phyloP scores from a whole-genome alignment of 2,797 vertebrate species.

The Otolemur crassicaudatus region DNA sequence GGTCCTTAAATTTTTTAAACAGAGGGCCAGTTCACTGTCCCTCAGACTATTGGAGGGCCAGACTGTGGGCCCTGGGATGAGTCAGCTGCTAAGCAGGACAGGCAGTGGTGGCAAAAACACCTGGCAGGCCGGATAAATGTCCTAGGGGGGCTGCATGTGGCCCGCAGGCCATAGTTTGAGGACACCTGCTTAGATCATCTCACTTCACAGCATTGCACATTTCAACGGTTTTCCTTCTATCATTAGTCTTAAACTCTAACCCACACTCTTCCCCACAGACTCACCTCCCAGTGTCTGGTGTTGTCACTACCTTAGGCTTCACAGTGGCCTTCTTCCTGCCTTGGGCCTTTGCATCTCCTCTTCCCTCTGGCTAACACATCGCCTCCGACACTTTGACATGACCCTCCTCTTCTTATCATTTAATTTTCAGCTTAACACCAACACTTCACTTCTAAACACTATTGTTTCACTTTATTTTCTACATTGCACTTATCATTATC shows the following conservation, averaged over 20 bases:
- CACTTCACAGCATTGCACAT: too few relatives aligned
- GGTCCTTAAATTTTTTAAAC: too few relatives aligned
- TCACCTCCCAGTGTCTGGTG: background rate
- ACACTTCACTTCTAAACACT: background rate
- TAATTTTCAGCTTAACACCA: background rate
- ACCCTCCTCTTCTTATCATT: background rate
- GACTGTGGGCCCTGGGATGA: too few relatives aligned
- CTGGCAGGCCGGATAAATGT: too few relatives aligned
- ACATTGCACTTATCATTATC: background rate
- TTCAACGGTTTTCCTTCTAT: background rate
- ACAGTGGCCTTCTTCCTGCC: background rate
- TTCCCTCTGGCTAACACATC: background rate
- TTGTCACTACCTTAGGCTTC: background rate
- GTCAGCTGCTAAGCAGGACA: too few relatives aligned
- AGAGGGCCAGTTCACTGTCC: too few relatives aligned
- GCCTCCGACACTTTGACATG: background rate
- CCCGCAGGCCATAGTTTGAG: too few relatives aligned
- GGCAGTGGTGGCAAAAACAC: too few relatives aligned
- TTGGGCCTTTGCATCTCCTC: background rate
- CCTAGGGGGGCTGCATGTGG: too few relatives aligned
- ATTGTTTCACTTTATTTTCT: background rate
- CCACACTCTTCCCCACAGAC: background rate
- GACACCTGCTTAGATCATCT: background rate
- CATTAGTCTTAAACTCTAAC: background rate
- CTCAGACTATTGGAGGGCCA: too few relatives aligned